Conservation (phyloP, 2,888 invertebrate species). For the Sipha maydis region DNA sequence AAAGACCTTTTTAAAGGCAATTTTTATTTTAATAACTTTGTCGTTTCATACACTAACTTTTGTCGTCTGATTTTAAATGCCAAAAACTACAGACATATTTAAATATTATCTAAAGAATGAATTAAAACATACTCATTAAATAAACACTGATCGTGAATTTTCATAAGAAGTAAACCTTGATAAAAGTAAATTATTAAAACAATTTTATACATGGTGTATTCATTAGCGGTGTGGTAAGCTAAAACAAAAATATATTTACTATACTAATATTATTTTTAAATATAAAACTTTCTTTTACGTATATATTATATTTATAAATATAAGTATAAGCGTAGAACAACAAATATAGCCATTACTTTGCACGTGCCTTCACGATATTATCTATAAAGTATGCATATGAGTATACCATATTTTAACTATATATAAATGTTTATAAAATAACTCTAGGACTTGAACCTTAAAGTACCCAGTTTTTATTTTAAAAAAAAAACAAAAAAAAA, state of each 20-base stretch:
- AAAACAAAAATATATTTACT: not conserved
- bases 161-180: slow-evolving; percentile 12
- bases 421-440: not conserved
- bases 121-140: slow-evolving; percentile 28
- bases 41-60: not conserved
- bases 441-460: not conserved
- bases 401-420: not conserved
- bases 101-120: slow-evolving; percentile 16
- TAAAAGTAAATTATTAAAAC: slow-evolving; percentile 27
- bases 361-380: not conserved
- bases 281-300: not conserved
- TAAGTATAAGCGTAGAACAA: not conserved
- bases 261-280: not conserved
- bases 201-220: not conserved
- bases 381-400: not conserved
- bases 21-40: slow-evolving; percentile 21
- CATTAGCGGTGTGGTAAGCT: too few species aligned
- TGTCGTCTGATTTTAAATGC: not conserved
- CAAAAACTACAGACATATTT: slow-evolving; percentile 19
- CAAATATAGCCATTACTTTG: not conserved
- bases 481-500: too few species aligned
- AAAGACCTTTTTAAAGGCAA: not conserved
- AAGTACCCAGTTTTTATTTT: not conserved
- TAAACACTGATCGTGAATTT: slow-evolving; percentile 27
- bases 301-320: not conserved